Conservation (phyloP, 2,113 vertebrate genomes). For the Prochilodus magdalenae region DNA sequence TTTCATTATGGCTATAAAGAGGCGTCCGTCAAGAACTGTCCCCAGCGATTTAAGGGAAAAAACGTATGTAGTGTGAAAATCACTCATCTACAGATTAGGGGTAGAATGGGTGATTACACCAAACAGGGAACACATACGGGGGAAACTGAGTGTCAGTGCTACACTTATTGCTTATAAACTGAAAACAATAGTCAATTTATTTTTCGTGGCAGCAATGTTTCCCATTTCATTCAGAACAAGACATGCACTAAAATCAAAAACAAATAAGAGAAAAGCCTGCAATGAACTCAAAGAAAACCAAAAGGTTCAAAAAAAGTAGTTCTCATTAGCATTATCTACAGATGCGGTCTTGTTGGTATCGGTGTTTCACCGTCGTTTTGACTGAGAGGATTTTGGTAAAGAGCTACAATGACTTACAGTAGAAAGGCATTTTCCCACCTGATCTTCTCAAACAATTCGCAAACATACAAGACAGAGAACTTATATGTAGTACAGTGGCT, state of each 20-base stretch:
- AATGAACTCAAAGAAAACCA: conserved; percentile 33
- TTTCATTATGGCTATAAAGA: conserved; percentile 58
- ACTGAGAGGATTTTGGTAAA: conserved; percentile 86
- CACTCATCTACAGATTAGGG: conserved; percentile 1
- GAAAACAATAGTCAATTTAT: conserved; percentile 57
- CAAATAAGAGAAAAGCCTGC: conserved; percentile 51
- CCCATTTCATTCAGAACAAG: conserved; percentile 74
- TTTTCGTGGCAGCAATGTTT: conserved; percentile 80
- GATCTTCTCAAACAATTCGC: conserved; percentile 66
- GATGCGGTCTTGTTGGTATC: conserved; percentile 78
- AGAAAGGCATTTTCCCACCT: conserved; percentile 85
- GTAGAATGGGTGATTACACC: conserved; percentile 24
- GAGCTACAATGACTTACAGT: conserved; percentile 81
- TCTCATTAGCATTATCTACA: conserved; percentile 83
- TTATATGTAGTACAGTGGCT: conserved; percentile 71
- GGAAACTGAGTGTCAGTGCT: conserved; percentile 76
- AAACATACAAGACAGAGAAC: conserved; percentile 41
- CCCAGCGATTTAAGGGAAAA: conserved; percentile 22
- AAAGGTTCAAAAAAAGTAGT: conserved; percentile 69
- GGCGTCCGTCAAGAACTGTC: conserved; percentile 38
- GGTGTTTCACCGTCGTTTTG: conserved; percentile 80
- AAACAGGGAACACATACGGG: conserved; percentile 53
- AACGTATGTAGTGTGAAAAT: conserved; percentile 27
- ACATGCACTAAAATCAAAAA: conserved; percentile 79
- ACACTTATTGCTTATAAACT: conserved; percentile 92